Base-by-base conservation (phyloP, 1,140 invertebrate genomes). In the Neuroterus valhalla region DNA sequence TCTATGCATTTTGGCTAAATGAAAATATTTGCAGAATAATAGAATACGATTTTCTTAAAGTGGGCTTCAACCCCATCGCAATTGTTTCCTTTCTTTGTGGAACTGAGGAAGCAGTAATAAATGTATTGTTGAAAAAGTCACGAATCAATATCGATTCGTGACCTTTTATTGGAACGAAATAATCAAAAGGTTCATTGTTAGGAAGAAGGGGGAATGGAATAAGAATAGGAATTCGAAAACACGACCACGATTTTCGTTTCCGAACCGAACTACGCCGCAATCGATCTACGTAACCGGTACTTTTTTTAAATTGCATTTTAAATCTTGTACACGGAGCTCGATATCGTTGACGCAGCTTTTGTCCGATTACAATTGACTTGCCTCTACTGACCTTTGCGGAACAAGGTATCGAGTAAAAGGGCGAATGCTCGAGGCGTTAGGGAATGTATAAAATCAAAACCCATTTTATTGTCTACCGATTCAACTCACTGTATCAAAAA, bases 311-410 rank as follows among this genome's bases (percentile, higher is more conserved):
- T 73, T 79, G 75, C 67, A 46, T 67, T 76, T 45, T 72, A 50
- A 71, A 62, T 77, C 67, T 31, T 69, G 26, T 55, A 73, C 19
- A 10, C 3, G 45, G 66, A 72, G 73, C 71, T 68, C 74, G 76
- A 74, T 73, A 78, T 78, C 72, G n/a, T 50, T 66, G 71, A 78
- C 73, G 78, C 74, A 80, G 74, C 70, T 79, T 82, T 78, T 78
- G 76, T 70, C 74, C 73, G 62, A 31, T 72, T 72, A 74, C 43
- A 75, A 78, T 77, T 68, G 77, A 74, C 75, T 80, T 76, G 71
- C 42, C 31, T 62, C 21, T 31, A 26, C 52, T 23, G 31, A 62
- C 21, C 52, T 62, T 62, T 62, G 52, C 31, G 52, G 52, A 62
- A 62, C 52, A 62, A 62, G 52, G 23, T 38, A 62, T 62, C 52